These are phyloP conservation scores for Pentalonia nigronervosa DNA, from an alignment of 1,140 invertebrate species.

Conservation along the genomic window DNA sequence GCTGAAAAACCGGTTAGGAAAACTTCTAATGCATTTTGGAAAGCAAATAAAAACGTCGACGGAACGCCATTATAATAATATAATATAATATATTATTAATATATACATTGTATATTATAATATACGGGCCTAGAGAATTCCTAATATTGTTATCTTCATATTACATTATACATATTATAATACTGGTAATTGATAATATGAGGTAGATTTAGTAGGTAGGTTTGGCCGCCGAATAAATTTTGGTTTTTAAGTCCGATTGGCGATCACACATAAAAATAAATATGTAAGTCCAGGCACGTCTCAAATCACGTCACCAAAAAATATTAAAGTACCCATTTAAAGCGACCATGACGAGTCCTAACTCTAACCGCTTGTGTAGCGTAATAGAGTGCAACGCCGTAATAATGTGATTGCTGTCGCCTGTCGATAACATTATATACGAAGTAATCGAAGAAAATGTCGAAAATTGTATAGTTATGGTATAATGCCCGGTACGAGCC, in stretches of 20 bases:
- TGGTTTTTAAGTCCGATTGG: not conserved
- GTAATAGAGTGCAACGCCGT: no score
- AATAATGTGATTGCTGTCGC: not conserved
- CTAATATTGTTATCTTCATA: constrained; percentile 1
- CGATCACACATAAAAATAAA: not conserved
- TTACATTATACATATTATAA: not conserved
- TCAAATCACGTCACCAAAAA: not conserved
- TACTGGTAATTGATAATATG: not conserved
- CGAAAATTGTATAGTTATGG: not conserved
- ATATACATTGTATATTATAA: not conserved
- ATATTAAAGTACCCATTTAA: not conserved
- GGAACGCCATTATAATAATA: not conserved
- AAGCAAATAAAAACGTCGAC: constrained; percentile 19
- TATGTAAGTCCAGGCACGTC: not conserved
- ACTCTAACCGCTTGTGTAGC: not conserved
- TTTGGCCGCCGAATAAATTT: not conserved
- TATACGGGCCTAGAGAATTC: not conserved
- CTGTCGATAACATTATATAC: not conserved
- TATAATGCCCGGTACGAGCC: not conserved
- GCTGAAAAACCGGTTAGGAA: constrained; percentile 39
- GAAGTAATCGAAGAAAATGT: not conserved
- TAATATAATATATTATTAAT: not conserved
- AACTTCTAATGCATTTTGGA: constrained; percentile 38
- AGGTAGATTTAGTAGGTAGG: not conserved
- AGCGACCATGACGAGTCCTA: not conserved